Evolutionary conservation across 2,888 invertebrate genomes (phyloP).

Genomic region (Stenoptilia bipunctidactyla): DNA sequence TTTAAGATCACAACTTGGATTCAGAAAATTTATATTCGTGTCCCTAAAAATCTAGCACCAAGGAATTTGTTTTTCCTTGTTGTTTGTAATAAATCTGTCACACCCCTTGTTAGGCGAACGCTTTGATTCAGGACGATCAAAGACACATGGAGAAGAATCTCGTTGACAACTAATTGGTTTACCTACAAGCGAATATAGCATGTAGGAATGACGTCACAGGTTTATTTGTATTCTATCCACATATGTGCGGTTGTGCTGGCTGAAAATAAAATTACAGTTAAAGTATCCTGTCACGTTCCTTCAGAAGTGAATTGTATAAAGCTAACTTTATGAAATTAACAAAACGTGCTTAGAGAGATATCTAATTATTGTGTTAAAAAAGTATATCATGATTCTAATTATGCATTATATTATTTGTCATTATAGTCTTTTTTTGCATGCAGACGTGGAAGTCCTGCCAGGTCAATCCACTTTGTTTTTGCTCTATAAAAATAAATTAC

Average conservation of each 20-base stretch:
- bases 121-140: slow-evolving; percentile 60
- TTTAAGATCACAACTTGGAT: neutral
- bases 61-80: slow-evolving; percentile 35
- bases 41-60: slow-evolving; percentile 28
- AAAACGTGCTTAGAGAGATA: neutral
- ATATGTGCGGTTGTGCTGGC: neutral
- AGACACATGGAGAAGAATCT: slow-evolving; percentile 39
- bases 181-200: slow-evolving; percentile 23
- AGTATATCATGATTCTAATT: slow-evolving; percentile 9
- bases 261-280: slow-evolving; percentile 39
- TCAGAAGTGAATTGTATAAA: slow-evolving; percentile 28
- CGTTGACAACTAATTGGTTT: slow-evolving; percentile 56
- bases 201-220: slow-evolving; percentile 3
- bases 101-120: slow-evolving; percentile 50
- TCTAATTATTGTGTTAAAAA: neutral
- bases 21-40: neutral
- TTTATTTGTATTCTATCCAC: slow-evolving; percentile 5
- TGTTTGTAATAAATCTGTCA: slow-evolving; percentile 53
- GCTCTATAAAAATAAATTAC: slow-evolving; percentile 63
- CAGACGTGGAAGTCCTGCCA: slow-evolving; percentile 15
- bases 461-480: slow-evolving; percentile 69
- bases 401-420: neutral
- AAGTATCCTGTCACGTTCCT: slow-evolving; percentile 47
- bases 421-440: neutral
- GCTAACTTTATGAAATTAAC: slow-evolving; percentile 19